Base-by-base conservation (phyloP, 2,113 vertebrate genomes). In the Scatophagus argus region DNA sequence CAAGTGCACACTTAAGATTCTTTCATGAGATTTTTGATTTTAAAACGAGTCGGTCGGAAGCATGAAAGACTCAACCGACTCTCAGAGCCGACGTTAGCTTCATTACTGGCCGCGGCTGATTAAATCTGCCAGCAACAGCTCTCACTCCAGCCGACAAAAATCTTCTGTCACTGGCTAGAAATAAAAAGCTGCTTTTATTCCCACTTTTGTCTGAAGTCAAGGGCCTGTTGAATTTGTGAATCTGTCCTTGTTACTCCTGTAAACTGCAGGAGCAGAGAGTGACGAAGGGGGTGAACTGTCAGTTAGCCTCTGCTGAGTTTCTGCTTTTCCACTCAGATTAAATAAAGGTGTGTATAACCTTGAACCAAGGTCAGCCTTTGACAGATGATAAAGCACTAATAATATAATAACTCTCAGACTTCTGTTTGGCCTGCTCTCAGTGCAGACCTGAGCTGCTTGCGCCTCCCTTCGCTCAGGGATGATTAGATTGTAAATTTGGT, bases 401-500 rank as follows among this genome's bases (percentile, higher is more conserved):
- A 60, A 87, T 31, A 67, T 52, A 44, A 58, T 72, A 68, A 83
- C 66, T 17, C 64, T 77, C 17, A 2, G 29, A 34, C 23, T 79
- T 23, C 36, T 58, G 23, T 69, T 74, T 74, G 68, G 41, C 80
- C 34, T 55, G 43, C 11, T n/a, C 67, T 61, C 65, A 65, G 61
- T 43, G 41, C 34, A 79, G 64, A 43, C 23, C 52, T 21, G 36
- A 31, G 43, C 44, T 39, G 32, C 46, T 38, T 31, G 56, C 31
- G 10, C n/a, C 43, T 78, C 47, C 63, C 41, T 67, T 29, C 6
- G 44, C 64, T 74, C 55, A 44, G 56, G 52, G 51, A 68, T 82
- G 72, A 91, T 85, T 66, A 82, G 86, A 82, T 67, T 81, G 70
- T 83, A 79, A 91, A 92, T 89, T 65, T 81, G 51, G 82, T 86